Base-by-base conservation (phyloP, 1,140 invertebrate species). In the Holcopasites calliopsidis region DNA sequence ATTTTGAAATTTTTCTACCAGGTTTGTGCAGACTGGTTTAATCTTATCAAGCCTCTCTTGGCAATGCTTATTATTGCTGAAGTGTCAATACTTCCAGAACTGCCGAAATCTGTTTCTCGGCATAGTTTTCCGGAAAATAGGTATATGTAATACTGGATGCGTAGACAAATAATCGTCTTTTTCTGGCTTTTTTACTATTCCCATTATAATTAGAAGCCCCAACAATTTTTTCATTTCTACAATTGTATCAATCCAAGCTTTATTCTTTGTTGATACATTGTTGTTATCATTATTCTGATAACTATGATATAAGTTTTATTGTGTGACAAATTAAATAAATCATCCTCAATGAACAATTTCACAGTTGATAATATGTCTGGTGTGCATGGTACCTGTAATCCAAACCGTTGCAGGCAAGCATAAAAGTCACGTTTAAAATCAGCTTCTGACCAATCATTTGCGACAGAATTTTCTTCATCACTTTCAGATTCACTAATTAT, bases 401-500 rank as follows among this genome's bases (percentile, higher is more conserved):
- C n/a, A n/a, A n/a, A n/a, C n/a, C n/a, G n/a, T n/a, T n/a, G n/a
- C n/a, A n/a, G n/a, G n/a, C n/a, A n/a, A n/a, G n/a, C n/a, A n/a
- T n/a, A n/a, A n/a, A n/a, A n/a, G n/a, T n/a, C n/a, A n/a, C n/a
- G n/a, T n/a, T n/a, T n/a, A n/a, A n/a, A n/a, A n/a, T n/a, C n/a
- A n/a, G n/a, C n/a, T n/a, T n/a, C n/a, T n/a, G n/a, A n/a, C n/a
- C n/a, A n/a, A n/a, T n/a, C n/a, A n/a, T 64, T 54, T 65, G 33
- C 40, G 23, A 64, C 58, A 47, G 50, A 64, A 74, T 57, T 64
- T 50, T 74, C 60, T 74, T 74, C 71, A 58, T 74, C 71, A n/a
- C 58, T 64, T 42, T 74, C 71, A 74, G 70, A 74, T 42, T 74
- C 49, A 64, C 60, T 74, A 49, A 64, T 64, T 64, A 64, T 64